Conservation (phyloP, 2,797 vertebrate species). For the Varecia variegata region DNA sequence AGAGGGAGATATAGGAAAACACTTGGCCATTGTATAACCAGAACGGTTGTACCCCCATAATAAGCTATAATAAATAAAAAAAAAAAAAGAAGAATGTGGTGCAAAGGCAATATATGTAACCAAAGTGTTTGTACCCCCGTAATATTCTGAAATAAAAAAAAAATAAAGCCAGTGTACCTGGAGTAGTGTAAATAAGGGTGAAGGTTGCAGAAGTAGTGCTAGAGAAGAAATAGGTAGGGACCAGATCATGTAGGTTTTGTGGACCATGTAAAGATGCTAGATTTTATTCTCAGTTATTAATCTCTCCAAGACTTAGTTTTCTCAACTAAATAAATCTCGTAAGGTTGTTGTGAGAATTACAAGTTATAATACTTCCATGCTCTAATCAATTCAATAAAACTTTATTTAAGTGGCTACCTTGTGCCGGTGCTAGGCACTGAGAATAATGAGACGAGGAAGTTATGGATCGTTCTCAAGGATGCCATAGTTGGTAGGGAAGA, state of each 20-base stretch:
- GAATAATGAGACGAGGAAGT: not conserved
- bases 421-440: not conserved
- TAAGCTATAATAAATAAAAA: no score
- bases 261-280: not conserved
- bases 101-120: no score
- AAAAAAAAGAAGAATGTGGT: not conserved
- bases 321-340: not conserved
- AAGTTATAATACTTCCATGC: not conserved
- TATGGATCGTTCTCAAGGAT: not conserved
- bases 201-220: not conserved
- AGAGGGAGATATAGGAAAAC: not conserved
- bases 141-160: no score
- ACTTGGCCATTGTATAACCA: not conserved
- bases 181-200: no score
- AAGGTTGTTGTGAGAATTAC: not conserved
- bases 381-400: not conserved
- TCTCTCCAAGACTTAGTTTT: not conserved
- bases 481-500: not conserved
- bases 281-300: not conserved
- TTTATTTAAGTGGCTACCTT: not conserved
- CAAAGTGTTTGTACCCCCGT: no score
- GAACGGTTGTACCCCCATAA: no score
- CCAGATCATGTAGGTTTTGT: not conserved
- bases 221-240: not conserved
- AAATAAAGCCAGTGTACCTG: not conserved